Percentiles rank a stretch among this genome's conserved stretches.
These are phyloP conservation scores for Epirrhoe tristata DNA, from an alignment of 2,888 invertebrate genomes.

Conservation along the genomic window DNA sequence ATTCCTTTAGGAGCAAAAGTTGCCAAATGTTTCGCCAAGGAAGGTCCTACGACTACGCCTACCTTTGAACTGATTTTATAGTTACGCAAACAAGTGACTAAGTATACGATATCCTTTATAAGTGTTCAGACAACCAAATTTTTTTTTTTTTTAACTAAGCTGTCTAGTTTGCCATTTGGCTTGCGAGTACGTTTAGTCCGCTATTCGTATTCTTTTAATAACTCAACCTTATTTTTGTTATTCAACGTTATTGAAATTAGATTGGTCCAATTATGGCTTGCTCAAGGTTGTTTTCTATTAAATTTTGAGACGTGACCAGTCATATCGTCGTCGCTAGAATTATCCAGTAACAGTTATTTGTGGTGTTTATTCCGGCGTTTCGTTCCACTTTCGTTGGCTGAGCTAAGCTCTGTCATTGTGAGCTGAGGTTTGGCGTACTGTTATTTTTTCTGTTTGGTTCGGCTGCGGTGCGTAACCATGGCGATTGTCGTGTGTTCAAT, in stretches of 20 bases:
- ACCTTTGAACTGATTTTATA: conserved; percentile 17
- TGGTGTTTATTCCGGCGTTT: conserved; percentile 61
- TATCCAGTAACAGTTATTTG: conserved; percentile 59
- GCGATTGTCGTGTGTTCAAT: conserved; percentile 68
- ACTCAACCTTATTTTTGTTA: not conserved
- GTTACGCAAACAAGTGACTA: conserved; percentile 2
- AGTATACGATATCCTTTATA: not conserved
- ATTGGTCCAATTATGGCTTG: conserved; percentile 7
- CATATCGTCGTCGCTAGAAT: conserved; percentile 34
- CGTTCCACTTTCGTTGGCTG: conserved; percentile 73
- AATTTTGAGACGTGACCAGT: conserved; percentile 34
- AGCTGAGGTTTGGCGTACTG: conserved; percentile 7
- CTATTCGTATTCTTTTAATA: not conserved
- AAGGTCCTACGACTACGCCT: conserved; percentile 39
- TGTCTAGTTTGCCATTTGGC: no score
- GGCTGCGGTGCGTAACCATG: conserved; percentile 69
- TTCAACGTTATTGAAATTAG: not conserved
- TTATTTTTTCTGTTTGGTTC: conserved; percentile 14
- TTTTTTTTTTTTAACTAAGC: no score
- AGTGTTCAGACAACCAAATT: not conserved
- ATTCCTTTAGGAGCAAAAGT: conserved; percentile 43
- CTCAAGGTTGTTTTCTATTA: conserved; percentile 24
- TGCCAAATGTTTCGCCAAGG: conserved; percentile 40
- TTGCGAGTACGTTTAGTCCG: not conserved
- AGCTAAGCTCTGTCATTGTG: conserved; percentile 29